Evolutionary conservation across 2,113 vertebrate species (phyloP), one percentile per base, ranked within the genome.

Genomic region (Halcyon senegalensis): DNA sequence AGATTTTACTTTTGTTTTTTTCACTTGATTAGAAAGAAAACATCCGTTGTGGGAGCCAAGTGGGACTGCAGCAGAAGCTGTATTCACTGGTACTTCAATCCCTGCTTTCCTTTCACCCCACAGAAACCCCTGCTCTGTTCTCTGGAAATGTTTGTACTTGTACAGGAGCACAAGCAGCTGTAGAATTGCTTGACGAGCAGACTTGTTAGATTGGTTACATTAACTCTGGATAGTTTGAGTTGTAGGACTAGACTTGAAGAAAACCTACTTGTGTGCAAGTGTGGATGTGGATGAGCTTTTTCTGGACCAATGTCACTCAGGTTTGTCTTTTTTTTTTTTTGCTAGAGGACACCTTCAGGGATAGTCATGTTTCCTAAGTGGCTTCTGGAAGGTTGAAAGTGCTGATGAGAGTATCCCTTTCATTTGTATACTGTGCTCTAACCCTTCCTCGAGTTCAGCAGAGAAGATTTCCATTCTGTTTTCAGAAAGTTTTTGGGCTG

Each of bases 41-140:
- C 87, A 91, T 96, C 92, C 31, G 11, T 16, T 69, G 48, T 66
- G 63, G 64, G 73, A 89, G 92, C 86, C 91, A 59, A 66, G 73
- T 30, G 74, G 72, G 83, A 18, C 90, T 87, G 86, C 69, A 88
- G 93, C 68, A 90, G 91, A 50, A 69, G 66, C 66, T 79, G 80
- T 64, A 3, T 33, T 70, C 64, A 7, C 64, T 13, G 17, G 30
- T 6, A 3, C 56, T 68, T 20, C 55, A 62, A 64, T 69, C 68
- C 87, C 60, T 69, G 79, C 58, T 81, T 44, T 68, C 70, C 93
- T 92, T 21, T 19, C 17, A 59, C 66, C 16, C 2, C 62, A 19
- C 5, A n/a, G 82, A 17, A 50, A 21, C 67, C 55, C 55, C 63
- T 51, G 51, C 93, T 64, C 68, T 51, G 1, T 43, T 89, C 90